Percentiles rank a stretch among this genome's conserved stretches.
These are phyloP conservation scores for Willowsia nigromaculata DNA, from an alignment of 2,888 invertebrate species.

Conservation along the genomic window DNA sequence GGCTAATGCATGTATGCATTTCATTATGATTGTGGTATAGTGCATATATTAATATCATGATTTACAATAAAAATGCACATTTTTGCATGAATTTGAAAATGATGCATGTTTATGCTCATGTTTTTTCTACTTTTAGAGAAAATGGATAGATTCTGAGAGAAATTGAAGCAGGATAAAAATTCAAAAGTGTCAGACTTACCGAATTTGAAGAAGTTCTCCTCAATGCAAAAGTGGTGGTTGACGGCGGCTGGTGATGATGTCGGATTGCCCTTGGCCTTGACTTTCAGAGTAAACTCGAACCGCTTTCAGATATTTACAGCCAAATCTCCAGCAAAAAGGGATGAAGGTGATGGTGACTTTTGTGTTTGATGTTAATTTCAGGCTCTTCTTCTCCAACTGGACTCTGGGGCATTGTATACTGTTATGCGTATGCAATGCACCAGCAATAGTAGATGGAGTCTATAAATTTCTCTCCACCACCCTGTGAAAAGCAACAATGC, in stretches of 20 bases:
- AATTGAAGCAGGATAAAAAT: neutral
- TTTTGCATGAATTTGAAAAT: neutral
- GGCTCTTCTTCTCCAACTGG: conserved; percentile 37
- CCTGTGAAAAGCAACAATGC: conserved; percentile 13
- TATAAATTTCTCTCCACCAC: conserved; percentile 19
- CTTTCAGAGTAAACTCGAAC: neutral
- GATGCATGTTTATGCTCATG: neutral
- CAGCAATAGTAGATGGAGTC: neutral
- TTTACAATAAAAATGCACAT: neutral
- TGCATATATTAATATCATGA: neutral
- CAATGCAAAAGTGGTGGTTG: neutral
- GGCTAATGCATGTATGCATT: neutral
- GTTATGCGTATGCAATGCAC: conserved; percentile 17
- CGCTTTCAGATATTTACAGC: neutral
- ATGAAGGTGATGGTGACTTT: neutral
- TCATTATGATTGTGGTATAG: neutral
- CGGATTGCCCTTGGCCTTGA: conserved; percentile 31
- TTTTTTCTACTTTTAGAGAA: neutral
- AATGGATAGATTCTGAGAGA: neutral
- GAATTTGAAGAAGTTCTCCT: neutral
- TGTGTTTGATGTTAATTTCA: conserved; percentile 29
- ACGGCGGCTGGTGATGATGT: neutral
- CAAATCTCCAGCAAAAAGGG: conserved; percentile 5
- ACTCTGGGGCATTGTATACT: conserved; percentile 69
- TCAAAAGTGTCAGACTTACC: neutral